These are phyloP conservation scores for Entomobrya proxima DNA, from an alignment of 2,888 invertebrate genomes.

Conservation along the genomic window DNA sequence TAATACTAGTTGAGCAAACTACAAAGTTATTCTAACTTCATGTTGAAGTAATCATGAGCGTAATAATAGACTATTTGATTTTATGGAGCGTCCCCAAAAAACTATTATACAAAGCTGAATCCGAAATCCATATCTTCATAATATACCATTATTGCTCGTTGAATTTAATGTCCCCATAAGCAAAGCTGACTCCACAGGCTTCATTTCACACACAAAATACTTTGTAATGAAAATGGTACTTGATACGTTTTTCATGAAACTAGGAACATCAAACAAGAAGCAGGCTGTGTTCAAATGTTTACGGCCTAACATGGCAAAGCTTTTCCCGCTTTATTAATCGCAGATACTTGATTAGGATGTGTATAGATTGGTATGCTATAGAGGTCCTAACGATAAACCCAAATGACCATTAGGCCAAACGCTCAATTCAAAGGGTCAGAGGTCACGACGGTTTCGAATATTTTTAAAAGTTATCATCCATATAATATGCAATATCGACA, in stretches of 20 bases:
- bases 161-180: slow-evolving; percentile 54
- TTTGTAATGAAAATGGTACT: neutral
- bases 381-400: too few species aligned
- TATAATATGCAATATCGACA: too few species aligned
- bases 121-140: slow-evolving; percentile 21
- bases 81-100: slow-evolving; percentile 21
- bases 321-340: too few species aligned
- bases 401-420: too few species aligned
- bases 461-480: too few species aligned
- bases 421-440: too few species aligned
- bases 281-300: too few species aligned
- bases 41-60: slow-evolving; percentile 45
- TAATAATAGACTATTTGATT: slow-evolving; percentile 57
- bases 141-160: slow-evolving; percentile 43
- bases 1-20: neutral
- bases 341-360: too few species aligned
- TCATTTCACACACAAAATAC: slow-evolving; percentile 12
- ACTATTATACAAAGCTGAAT: slow-evolving; percentile 36
- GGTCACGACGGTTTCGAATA: too few species aligned
- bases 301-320: too few species aligned
- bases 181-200: slow-evolving; percentile 46
- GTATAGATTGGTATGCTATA: too few species aligned
- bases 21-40: slow-evolving; percentile 17
- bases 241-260: too few species aligned
- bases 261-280: neutral